Evolutionary conservation across 2,797 vertebrate genomes (phyloP).

Genomic region (Aulostomus chinensis): DNA sequence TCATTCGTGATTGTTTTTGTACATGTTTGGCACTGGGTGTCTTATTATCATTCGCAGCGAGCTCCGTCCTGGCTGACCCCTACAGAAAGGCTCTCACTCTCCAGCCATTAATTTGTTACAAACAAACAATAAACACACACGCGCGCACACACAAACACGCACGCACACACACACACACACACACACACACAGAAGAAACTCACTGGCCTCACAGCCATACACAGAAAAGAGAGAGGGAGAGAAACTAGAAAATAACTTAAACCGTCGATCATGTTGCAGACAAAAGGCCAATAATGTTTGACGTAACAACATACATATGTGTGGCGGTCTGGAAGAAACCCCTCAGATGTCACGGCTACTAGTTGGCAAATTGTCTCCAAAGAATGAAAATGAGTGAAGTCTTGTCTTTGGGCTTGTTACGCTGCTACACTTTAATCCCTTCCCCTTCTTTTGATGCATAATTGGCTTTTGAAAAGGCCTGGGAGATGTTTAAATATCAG

Average conservation of each 20-base stretch:
- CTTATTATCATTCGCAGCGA: constrained; percentile 21
- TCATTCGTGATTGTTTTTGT: constrained; percentile 4
- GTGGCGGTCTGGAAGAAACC: constrained; percentile 39
- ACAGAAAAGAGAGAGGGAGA: constrained; percentile 12
- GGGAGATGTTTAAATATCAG: constrained; percentile 60
- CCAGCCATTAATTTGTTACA: constrained; percentile 41
- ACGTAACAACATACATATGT: constrained; percentile 51
- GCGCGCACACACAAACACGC: constrained; percentile 14
- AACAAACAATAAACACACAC: constrained; percentile 20
- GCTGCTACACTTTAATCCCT: constrained; percentile 51
- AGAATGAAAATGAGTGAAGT: constrained; percentile 49
- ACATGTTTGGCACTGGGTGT: constrained; percentile 24
- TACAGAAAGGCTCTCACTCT: constrained; percentile 14
- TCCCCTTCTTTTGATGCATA: constrained; percentile 55
- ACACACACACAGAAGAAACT: constrained; percentile 11
- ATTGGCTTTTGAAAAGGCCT: constrained; percentile 59
- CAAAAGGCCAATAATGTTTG: constrained; percentile 42
- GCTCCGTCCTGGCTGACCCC: background rate
- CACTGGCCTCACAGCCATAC: constrained; percentile 16
- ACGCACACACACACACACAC: constrained; percentile 4
- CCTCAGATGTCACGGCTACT: constrained; percentile 52
- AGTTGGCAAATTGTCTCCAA: constrained; percentile 50
- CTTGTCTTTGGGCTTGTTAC: constrained; percentile 53
- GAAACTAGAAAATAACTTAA: constrained; percentile 29
- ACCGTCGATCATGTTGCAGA: constrained; percentile 43